Base-by-base conservation (phyloP, 1,140 invertebrate species). In the Andrena cerasifolii region DNA sequence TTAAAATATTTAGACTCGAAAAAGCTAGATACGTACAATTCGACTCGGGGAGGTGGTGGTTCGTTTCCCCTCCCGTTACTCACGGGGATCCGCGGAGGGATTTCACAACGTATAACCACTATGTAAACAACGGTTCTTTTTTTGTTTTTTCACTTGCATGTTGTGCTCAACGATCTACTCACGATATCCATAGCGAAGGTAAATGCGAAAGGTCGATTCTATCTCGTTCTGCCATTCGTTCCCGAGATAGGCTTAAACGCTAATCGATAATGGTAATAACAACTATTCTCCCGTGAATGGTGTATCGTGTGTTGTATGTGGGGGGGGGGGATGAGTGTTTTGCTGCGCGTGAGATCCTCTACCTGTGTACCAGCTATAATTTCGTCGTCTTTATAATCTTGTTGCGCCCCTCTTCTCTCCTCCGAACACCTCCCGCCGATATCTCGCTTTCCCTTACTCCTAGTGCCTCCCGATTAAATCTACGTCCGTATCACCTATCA, bases 1-100 rank as follows among this genome's bases (percentile, higher is more conserved):
- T 88, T 84, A 89, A 90, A 89, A 89, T 91, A 90, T 90, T 81
- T 90, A 89, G 80, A 90, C 82, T 90, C 63, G 83, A 74, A 86
- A 88, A n/a, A 89, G 87, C 86, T 90, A 89, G 82, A 58, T 79
- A 83, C 70, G 67, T 80, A 79, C 45, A n/a, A 28, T 53, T 79
- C 49, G 56, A 80, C 40, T n/a, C 49, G 54, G 28, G 65, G 40
- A 4, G 54, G 53, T 65, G 67, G n/a, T 65, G 53, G 67, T 65
- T 75, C n/a, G 33, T 18, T 26, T 33, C 14, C 18, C 31, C 31
- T 51, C n/a, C 1, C 14, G 33, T 24, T 47, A 49, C 18, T 77
- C 79, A 54, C 61, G 63, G 66, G n/a, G 61, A 56, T 56, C 66
- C 63, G 56, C 70, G 72, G 71, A 82, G 63, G 76, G 83, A 85